Conservation (phyloP, 2,113 vertebrate genomes). For the Verasper variegatus region DNA sequence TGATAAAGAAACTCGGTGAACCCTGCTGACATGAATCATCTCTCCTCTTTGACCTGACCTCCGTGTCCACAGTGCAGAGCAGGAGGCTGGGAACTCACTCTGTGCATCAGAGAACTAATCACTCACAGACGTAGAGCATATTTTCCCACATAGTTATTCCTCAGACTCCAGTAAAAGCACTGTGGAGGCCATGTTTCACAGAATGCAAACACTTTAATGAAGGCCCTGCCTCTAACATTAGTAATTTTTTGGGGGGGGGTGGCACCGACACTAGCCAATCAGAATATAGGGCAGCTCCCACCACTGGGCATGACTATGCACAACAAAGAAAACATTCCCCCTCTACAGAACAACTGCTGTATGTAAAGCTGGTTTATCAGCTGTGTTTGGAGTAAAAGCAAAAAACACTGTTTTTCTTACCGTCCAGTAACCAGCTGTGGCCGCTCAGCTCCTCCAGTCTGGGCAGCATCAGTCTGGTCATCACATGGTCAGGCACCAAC, state of each 20-base stretch:
- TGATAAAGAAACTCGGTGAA: too few species aligned
- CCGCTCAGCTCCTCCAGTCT: constrained; percentile 86
- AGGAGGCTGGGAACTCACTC: neutral
- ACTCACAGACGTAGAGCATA: constrained; percentile 12
- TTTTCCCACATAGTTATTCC: constrained; percentile 5
- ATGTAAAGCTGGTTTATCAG: neutral
- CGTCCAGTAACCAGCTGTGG: constrained; percentile 92
- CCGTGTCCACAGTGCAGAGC: neutral
- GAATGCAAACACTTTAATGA: neutral
- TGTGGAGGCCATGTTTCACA: neutral
- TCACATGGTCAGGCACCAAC: constrained; percentile 93
- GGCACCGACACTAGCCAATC: constrained; percentile 61
- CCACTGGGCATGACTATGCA: constrained; percentile 8
- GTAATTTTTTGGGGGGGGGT: constrained; percentile 3
- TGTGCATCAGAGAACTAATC: neutral
- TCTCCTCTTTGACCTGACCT: neutral
- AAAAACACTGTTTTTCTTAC: constrained; percentile 74
- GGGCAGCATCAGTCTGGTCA: constrained; percentile 88
- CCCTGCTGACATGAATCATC: too few species aligned
- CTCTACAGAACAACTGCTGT: neutral
- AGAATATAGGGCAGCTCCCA: constrained; percentile 27
- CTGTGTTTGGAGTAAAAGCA: neutral
- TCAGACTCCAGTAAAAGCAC: neutral
- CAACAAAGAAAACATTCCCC: neutral
- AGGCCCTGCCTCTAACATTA: constrained; percentile 10